Conservation (phyloP, 2,797 vertebrate species). For the Anabacerthia variegaticeps region DNA sequence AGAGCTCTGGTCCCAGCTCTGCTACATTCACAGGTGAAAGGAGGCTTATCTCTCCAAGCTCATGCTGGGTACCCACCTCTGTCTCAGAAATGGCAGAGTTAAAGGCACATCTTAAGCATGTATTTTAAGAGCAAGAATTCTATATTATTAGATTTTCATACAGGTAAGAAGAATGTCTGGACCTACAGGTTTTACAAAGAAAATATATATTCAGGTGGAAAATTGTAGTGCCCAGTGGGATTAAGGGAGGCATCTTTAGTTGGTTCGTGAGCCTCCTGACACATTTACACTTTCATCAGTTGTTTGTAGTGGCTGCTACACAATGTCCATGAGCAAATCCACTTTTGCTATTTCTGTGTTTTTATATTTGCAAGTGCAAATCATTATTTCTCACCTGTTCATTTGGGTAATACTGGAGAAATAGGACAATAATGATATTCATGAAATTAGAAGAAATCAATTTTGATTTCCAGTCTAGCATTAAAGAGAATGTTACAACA, state of each 20-base stretch:
- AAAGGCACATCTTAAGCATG: not conserved
- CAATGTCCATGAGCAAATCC: not conserved
- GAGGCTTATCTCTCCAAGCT: not conserved
- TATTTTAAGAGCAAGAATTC: not conserved
- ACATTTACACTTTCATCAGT: not conserved
- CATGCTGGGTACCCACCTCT: accelerated
- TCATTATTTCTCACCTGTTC: not conserved
- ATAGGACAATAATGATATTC: not conserved
- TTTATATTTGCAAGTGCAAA: not conserved
- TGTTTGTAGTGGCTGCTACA: not conserved
- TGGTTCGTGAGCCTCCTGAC: not conserved
- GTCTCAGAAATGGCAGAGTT: not conserved
- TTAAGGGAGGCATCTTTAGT: not conserved
- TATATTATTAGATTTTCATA: not conserved
- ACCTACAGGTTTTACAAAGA: not conserved
- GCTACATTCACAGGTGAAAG: not conserved
- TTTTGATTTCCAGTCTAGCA: not conserved
- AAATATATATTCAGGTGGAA: accelerated
- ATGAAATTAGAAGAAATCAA: not conserved
- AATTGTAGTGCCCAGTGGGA: not conserved
- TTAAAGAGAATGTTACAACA: not conserved
- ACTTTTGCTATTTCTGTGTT: not conserved
- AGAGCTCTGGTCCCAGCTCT: not conserved
- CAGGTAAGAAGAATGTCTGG: not conserved
- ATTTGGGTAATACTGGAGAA: not conserved